phyloP scores from a whole-genome alignment of 2,888 invertebrate species.

The Petrolisthes cinctipes region DNA sequence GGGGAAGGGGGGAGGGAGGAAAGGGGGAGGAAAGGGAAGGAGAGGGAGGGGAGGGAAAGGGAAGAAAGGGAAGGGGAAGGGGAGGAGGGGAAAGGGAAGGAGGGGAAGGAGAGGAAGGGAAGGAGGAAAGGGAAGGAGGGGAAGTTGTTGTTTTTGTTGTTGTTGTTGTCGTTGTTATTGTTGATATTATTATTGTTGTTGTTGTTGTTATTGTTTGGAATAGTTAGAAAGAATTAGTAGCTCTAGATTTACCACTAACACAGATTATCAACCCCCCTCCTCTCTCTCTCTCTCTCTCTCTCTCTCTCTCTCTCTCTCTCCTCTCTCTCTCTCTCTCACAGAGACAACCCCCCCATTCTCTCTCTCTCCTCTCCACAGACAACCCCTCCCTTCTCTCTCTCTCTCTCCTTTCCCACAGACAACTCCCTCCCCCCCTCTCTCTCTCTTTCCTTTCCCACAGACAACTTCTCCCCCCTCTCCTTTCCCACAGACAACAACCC shows the following conservation, averaged over 20 bases:
- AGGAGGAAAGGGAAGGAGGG: not conserved
- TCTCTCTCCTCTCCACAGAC: not conserved
- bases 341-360: not conserved
- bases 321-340: not conserved
- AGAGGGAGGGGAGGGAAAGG: slow-evolving; percentile 26
- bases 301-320: not conserved
- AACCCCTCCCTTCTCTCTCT: not conserved
- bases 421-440: not conserved
- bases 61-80: not conserved
- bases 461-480: not conserved
- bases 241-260: not conserved
- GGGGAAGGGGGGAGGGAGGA: not conserved
- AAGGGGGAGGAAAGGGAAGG: not conserved
- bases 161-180: too few species aligned
- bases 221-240: not conserved
- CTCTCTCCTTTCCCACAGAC: not conserved
- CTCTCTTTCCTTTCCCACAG: not conserved
- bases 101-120: slow-evolving; percentile 6
- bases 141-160: not conserved
- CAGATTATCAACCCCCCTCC: too few species aligned
- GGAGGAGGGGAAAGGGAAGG: slow-evolving; percentile 3
- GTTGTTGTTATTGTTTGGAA: not conserved
- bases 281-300: not conserved
- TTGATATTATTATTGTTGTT: too few species aligned
- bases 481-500: not conserved